phyloP scores from a whole-genome alignment of 2,888 invertebrate genomes.

The Limulus polyphemus region DNA sequence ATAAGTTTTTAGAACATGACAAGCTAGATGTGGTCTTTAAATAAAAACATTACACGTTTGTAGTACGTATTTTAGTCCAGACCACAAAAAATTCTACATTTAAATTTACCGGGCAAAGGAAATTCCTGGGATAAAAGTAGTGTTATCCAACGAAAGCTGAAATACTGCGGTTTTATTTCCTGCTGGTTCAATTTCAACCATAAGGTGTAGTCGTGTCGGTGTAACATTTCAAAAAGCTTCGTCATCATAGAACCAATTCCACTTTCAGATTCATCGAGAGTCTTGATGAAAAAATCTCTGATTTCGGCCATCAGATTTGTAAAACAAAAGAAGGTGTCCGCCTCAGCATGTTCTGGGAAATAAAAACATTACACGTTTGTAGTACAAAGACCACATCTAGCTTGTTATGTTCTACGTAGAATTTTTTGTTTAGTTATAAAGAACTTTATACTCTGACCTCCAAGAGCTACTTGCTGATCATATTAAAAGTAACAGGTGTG shows the following conservation, averaged over 20 bases:
- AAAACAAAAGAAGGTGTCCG: conserved; percentile 96
- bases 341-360: conserved; percentile 70
- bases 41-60: not conserved
- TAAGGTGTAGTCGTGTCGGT: conserved; percentile 60
- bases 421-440: no score
- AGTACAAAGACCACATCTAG: no score
- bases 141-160: conserved; percentile 94
- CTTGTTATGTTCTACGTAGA: no score
- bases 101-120: conserved; percentile 55
- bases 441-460: no score
- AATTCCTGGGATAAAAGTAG: conserved; percentile 93
- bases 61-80: not conserved
- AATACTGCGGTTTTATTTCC: conserved; percentile 87
- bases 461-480: no score
- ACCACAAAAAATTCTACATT: not conserved
- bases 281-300: conserved; percentile 91
- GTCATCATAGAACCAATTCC: conserved; percentile 86
- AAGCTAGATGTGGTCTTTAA: not conserved
- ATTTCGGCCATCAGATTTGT: conserved; percentile 97
- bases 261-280: conserved; percentile 58
- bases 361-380: no score
- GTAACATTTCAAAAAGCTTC: conserved; percentile 60
- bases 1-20: not conserved
- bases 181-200: conserved; percentile 64
- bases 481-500: no score